A percentile compares a stretch with the other conserved stretches of the same genome.
phyloP scores from a whole-genome alignment of 2,113 vertebrate species.

The Pao palembangensis region DNA sequence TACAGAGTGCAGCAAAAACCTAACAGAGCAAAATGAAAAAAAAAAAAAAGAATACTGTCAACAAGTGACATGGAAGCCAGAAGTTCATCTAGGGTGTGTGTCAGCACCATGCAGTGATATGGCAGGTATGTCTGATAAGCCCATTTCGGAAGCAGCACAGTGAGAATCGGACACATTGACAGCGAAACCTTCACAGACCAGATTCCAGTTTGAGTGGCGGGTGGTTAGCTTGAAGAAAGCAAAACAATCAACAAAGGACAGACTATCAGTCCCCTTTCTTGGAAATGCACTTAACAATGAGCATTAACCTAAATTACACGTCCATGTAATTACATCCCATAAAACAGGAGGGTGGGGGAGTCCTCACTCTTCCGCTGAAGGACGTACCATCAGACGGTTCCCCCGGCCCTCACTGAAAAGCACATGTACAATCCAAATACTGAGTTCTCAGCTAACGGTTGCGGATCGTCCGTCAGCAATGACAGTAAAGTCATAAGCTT shows the following conservation, averaged over 20 bases:
- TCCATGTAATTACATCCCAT: slow-evolving; percentile 58
- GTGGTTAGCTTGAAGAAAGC: slow-evolving; percentile 68
- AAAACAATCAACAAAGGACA: slow-evolving; percentile 61
- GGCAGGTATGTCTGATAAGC: slow-evolving; percentile 50
- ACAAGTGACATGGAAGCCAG: slow-evolving; percentile 39
- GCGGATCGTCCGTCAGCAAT: slow-evolving; percentile 35
- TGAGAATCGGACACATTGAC: slow-evolving; percentile 33
- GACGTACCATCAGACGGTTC: slow-evolving; percentile 54
- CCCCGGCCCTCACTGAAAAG: slow-evolving; percentile 57
- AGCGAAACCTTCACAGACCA: slow-evolving; percentile 38
- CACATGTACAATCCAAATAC: slow-evolving; percentile 62
- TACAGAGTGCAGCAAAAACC: slow-evolving; percentile 41
- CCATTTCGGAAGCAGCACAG: slow-evolving; percentile 59
- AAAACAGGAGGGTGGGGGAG: slow-evolving; percentile 11
- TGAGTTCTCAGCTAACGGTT: slow-evolving; percentile 37
- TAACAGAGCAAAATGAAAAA: slow-evolving; percentile 38
- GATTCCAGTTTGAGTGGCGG: slow-evolving; percentile 43
- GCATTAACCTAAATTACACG: slow-evolving; percentile 60
- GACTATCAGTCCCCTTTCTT: slow-evolving; percentile 44
- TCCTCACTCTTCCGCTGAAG: slow-evolving; percentile 47
- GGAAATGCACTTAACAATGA: slow-evolving; percentile 56
- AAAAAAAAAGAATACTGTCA: slow-evolving; percentile 61
- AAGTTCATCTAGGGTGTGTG: slow-evolving; percentile 44
- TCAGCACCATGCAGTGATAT: slow-evolving; percentile 68
- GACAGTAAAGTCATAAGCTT: slow-evolving; percentile 48